Evolutionary conservation across 1,140 invertebrate genomes (phyloP), one percentile per base, ranked within the genome.

Genomic region (Nasonia vitripennis): DNA sequence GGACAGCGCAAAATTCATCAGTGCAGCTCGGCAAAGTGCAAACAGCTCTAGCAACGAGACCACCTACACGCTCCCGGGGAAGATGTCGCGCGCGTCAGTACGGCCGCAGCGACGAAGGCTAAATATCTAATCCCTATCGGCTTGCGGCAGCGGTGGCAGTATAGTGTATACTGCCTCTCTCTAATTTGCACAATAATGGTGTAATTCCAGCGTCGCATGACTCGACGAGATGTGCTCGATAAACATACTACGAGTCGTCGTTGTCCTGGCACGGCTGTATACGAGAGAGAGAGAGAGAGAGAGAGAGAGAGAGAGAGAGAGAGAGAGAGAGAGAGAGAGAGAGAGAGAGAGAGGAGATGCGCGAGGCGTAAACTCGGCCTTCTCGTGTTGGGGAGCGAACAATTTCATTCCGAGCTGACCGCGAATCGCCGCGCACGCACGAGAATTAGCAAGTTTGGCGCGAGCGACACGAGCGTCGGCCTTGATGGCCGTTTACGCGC

Each of bases 151-250:
- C 68, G 27, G 31, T 27, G 1, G 27, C 12, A 71, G 9, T 34
- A 27, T 71, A 27, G 68, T 45, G 9, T 41, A 9, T 41, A 41
- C 7, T 41, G 0, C 5, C 4, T 9, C 79, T 90, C 88, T 87
- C 88, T 91, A 89, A 91, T 92, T 91, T 92, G 90, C 90, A 91
- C 90, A 90, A 92, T 91, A 92, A 91, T 92, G 89, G 89, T 89
- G 88, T 89, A 90, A 91, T 91, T 91, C 89, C 88, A 88, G 88
- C 55, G 55, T 62, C 20, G 20, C 14, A 62, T 62, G 55, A 62
- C 91, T 88, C 88, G 88, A 82, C 84, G 87, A 87, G 86, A 86
- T 88, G 87, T 85, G 85, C 87, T 71, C 20, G 81, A 51, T 87
- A 87, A 82, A 88, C 87, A 88, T 83, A 82, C 67, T 80, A 80